phyloP scores from a whole-genome alignment of 2,113 vertebrate species.

The Leucosticte australis region DNA sequence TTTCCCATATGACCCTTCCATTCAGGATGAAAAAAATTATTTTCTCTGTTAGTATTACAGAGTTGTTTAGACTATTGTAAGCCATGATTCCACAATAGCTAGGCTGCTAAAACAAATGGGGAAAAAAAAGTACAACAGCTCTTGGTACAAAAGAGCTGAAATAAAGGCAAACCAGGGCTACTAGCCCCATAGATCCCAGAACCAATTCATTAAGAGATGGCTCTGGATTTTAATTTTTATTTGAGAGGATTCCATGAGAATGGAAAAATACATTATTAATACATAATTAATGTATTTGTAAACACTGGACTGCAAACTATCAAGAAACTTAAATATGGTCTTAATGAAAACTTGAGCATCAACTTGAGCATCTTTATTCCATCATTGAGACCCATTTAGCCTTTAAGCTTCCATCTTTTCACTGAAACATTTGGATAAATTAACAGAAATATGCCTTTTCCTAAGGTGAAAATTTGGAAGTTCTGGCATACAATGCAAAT shows the following conservation, averaged over 20 bases:
- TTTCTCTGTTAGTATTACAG: neutral
- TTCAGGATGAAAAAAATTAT: neutral
- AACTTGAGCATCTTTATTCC: neutral
- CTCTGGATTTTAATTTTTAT: neutral
- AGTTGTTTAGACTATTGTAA: neutral
- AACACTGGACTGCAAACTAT: neutral
- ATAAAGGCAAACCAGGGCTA: neutral
- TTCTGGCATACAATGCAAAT: neutral
- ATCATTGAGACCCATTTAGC: neutral
- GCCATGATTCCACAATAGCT: neutral
- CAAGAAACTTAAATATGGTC: neutral
- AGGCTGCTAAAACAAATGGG: neutral
- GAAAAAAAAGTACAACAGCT: neutral
- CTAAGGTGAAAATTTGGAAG: neutral
- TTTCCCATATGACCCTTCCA: neutral
- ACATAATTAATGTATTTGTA: neutral
- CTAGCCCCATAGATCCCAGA: fast-evolving
- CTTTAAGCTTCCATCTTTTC: neutral
- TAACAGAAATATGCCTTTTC: neutral
- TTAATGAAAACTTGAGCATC: neutral
- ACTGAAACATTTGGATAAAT: neutral
- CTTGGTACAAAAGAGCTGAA: neutral
- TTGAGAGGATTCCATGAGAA: neutral
- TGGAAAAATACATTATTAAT: neutral
- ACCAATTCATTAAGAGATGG: neutral